Evolutionary conservation across 2,797 vertebrate species (phyloP), one percentile per base, ranked within the genome.

Genomic region (Falco rusticolus): DNA sequence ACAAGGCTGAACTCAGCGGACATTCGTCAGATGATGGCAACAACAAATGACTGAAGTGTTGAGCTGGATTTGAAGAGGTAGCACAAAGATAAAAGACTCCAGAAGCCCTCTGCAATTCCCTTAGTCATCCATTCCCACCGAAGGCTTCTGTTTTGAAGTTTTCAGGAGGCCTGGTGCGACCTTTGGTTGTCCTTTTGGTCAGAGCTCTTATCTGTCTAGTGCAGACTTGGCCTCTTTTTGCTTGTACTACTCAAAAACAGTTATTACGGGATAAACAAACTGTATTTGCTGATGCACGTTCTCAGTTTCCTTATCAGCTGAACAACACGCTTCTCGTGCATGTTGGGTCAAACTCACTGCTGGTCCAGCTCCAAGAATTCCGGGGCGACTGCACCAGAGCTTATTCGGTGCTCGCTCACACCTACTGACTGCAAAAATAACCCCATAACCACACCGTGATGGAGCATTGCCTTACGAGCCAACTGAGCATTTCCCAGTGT

Each of bases 41-140:
- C 43, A 84, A 87, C 66, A 79, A 79, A 41, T 34, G 82, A 11
- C 45, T 94, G 70, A 72, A 90, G 90, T 43, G 79, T 82, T 91
- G 90, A 87, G 82, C 71, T 74, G 78, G 61, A 53, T 88, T 90
- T 93, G 85, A 87, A 93, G 90, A 93, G 81, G 85, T 63, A 84
- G 50, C 63, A 45, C 76, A 34, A 77, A 92, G 56, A 94, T 88
- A 84, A 96, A 93, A 94, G 80, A n/a, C 56, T 84, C 63, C 66
- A 75, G 80, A 90, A 90, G 71, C 77, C 89, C 43, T 96, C 53
- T 84, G 82, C 89, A 33, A 91, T 93, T 96, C 82, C 92, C 93
- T 96, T 87, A 96, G 94, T 97, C 96, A 96, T 97, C 93, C 93
- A 60, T 92, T 96, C 87, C 87, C 90, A 82, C 83, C 39, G 4